Conservation (phyloP, 2,888 invertebrate genomes). For the Troglohyphantes excavatus region DNA sequence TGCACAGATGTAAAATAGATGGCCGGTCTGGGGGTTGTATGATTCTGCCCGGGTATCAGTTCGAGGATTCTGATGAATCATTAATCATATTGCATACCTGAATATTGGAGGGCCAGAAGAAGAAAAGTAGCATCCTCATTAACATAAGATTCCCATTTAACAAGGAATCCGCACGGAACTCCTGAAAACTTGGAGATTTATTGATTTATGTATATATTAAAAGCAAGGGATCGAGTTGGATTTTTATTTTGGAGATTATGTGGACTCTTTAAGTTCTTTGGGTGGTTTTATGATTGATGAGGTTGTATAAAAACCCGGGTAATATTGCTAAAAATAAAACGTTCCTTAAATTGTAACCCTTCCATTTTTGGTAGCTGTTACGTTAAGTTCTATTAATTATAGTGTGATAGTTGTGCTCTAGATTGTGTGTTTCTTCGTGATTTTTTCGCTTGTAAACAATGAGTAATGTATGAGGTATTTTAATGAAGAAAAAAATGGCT, state of each 20-base stretch:
- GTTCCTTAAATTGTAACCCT: not conserved
- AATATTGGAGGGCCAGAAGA: not conserved
- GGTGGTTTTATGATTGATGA: conserved; percentile 48
- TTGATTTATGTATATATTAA: conserved; percentile 65
- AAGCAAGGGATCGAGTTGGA: not conserved
- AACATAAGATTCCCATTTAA: conserved; percentile 72
- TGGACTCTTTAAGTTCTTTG: conserved; percentile 5
- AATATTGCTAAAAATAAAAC: not conserved
- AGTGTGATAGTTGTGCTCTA: too few species aligned
- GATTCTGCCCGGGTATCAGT: conserved; percentile 16
- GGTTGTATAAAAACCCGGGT: not conserved
- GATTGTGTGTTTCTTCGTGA: too few species aligned
- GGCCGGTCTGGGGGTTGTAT: conserved; percentile 4
- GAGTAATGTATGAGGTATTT: too few species aligned
- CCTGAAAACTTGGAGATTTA: conserved; percentile 58
- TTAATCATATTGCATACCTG: conserved; percentile 38
- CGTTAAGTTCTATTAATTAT: too few species aligned
- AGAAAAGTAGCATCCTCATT: conserved; percentile 47
- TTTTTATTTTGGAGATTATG: conserved; percentile 16
- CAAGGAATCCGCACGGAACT: conserved; percentile 36
- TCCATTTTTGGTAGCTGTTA: not conserved
- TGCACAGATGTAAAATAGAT: conserved; percentile 43
- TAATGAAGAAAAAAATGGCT: too few species aligned
- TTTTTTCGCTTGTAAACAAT: too few species aligned
- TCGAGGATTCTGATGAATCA: conserved; percentile 29